These are phyloP conservation scores for Mactromeris polynyma DNA, from an alignment of 2,888 invertebrate species.

Conservation along the genomic window DNA sequence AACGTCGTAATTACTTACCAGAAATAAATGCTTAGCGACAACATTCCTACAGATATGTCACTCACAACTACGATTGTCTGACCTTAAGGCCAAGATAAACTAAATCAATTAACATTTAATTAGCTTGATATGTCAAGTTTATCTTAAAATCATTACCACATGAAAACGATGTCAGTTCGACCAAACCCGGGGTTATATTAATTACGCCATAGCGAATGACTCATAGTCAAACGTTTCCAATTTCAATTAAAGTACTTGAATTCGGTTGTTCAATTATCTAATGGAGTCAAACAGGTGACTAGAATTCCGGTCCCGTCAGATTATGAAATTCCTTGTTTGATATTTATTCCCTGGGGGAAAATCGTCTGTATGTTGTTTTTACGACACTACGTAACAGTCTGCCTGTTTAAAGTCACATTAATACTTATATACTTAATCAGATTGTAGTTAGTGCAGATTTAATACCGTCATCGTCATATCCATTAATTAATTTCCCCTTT, in stretches of 20 bases:
- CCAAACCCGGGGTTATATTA: neutral
- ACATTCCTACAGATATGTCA: neutral
- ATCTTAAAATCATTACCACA: conserved; percentile 13
- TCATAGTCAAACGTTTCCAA: neutral
- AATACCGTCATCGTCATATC: too few species aligned
- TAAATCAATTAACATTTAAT: neutral
- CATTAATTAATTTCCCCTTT: too few species aligned
- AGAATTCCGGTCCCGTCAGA: neutral
- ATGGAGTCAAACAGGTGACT: neutral
- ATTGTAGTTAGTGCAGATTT: too few species aligned
- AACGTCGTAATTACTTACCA: neutral
- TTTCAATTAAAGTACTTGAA: conserved; percentile 10
- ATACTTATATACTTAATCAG: too few species aligned
- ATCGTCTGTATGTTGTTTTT: neutral
- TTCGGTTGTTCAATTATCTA: neutral
- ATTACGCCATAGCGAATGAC: neutral
- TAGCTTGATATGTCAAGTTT: neutral
- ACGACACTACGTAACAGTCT: too few species aligned
- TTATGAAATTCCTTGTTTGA: neutral
- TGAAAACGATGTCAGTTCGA: neutral
- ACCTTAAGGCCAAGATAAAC: neutral
- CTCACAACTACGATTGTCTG: neutral
- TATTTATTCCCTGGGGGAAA: neutral
- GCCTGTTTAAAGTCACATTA: too few species aligned
- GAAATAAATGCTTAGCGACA: neutral